Percentiles rank a stretch among this genome's conserved stretches.
phyloP scores from a whole-genome alignment of 2,113 vertebrate species.

The Egretta garzetta region DNA sequence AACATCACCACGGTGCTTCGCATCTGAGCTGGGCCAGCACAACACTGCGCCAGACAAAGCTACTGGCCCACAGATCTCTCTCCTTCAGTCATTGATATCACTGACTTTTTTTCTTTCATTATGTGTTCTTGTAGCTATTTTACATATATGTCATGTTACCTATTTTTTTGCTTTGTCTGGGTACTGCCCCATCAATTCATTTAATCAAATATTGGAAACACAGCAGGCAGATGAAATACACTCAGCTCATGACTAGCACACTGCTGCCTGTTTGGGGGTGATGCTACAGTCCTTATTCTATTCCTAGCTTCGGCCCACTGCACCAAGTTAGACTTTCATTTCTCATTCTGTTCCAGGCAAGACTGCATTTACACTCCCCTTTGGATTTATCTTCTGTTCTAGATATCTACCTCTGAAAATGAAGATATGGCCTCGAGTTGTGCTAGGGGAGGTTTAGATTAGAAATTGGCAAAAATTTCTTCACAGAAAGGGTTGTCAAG shows the following conservation, averaged over 20 bases:
- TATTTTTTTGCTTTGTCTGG: not conserved
- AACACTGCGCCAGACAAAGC: not conserved
- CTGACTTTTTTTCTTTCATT: not conserved
- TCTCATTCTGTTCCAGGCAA: not conserved
- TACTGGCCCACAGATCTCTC: not conserved
- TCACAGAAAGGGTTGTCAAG: no score
- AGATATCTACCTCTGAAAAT: not conserved
- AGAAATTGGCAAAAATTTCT: no score
- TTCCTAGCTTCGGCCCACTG: not conserved
- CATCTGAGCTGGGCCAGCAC: not conserved
- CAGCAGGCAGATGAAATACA: not conserved
- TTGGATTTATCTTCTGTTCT: not conserved
- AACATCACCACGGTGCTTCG: not conserved
- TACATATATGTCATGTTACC: not conserved
- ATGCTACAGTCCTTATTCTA: not conserved
- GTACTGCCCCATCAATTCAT: not conserved
- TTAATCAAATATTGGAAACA: not conserved
- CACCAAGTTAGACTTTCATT: not conserved
- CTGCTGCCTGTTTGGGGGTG: not conserved
- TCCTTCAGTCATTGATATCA: not conserved
- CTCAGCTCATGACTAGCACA: rapidly evolving
- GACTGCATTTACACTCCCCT: not conserved
- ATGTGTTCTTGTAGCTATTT: not conserved
- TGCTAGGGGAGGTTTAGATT: no score
- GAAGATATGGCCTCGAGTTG: not conserved